A percentile compares a stretch with the other conserved stretches of the same genome.
Evolutionary conservation across 2,888 invertebrate genomes (phyloP).

Genomic region (Altica lythri): DNA sequence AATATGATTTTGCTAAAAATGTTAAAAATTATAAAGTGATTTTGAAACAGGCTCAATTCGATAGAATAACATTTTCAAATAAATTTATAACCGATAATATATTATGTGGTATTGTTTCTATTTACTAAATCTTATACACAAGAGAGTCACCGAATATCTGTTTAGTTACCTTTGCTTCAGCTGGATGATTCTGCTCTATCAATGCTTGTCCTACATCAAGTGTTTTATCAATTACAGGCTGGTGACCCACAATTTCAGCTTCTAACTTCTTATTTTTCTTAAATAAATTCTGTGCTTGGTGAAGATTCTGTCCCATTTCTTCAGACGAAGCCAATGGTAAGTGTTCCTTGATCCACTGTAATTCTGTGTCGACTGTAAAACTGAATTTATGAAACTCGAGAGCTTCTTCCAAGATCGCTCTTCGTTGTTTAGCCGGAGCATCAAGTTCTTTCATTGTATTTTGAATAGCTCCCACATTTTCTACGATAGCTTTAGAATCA

Average conservation of each 20-base stretch:
- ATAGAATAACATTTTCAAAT: too few species aligned
- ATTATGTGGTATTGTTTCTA: too few species aligned
- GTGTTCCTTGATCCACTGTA: constrained; percentile 95
- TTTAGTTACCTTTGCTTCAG: too few species aligned
- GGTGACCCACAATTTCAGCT: constrained; percentile 85
- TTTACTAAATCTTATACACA: too few species aligned
- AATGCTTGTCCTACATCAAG: constrained; percentile 77
- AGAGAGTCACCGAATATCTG: too few species aligned
- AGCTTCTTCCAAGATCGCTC: constrained; percentile 82
- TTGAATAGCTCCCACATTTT: constrained; percentile 76
- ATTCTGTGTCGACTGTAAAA: constrained; percentile 89
- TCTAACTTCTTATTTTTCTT: constrained; percentile 95
- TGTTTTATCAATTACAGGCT: constrained; percentile 82
- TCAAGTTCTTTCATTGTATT: constrained; percentile 71
- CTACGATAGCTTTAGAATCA: constrained; percentile 84
- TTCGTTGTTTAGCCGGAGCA: constrained; percentile 72
- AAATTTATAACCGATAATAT: too few species aligned
- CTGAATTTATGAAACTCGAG: constrained; percentile 88
- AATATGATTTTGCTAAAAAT: too few species aligned
- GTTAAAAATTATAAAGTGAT: too few species aligned
- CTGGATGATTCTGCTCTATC: constrained; percentile 78
- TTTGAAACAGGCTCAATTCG: too few species aligned
- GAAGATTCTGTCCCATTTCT: constrained; percentile 79
- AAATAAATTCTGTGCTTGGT: constrained; percentile 87
- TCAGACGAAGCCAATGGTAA: constrained; percentile 78